A percentile compares a stretch with the other conserved stretches of the same genome.
Conservation (phyloP, 2,797 vertebrate species). For the Sternarchorhynchus goeldii region DNA sequence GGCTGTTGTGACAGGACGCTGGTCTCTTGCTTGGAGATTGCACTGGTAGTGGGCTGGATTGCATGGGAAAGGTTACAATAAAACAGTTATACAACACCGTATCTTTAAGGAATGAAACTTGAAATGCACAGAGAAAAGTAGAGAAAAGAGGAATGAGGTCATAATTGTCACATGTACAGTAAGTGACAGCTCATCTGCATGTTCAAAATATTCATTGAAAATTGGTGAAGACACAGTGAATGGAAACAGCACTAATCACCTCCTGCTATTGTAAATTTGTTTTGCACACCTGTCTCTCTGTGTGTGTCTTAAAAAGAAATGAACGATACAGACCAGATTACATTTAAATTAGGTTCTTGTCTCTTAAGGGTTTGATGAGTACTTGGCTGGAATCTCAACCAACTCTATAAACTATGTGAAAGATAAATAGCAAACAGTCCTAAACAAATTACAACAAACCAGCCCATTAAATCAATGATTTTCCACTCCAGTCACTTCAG, state of each 20-base stretch:
- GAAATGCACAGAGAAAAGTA: not conserved
- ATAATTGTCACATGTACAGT: slow-evolving; percentile 27
- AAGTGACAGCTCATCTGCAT: slow-evolving; percentile 35
- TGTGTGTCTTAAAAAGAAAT: not conserved
- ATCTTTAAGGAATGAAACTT: slow-evolving; percentile 39
- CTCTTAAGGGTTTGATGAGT: slow-evolving; percentile 4
- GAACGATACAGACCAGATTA: not conserved
- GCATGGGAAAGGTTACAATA: slow-evolving; percentile 35
- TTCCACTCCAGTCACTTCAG: slow-evolving; percentile 32
- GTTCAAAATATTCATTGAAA: not conserved
- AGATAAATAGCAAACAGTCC: slow-evolving; percentile 4
- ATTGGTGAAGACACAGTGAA: slow-evolving; percentile 4
- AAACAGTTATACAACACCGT: slow-evolving; percentile 3
- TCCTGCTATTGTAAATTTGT: not conserved
- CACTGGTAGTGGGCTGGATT: slow-evolving; percentile 25
- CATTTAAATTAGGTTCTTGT: not conserved
- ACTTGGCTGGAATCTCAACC: slow-evolving; percentile 2
- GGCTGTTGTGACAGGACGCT: slow-evolving; percentile 35
- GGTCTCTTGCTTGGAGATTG: slow-evolving; percentile 39
- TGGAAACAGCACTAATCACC: slow-evolving; percentile 27
- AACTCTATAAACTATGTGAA: not conserved
- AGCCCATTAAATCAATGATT: slow-evolving; percentile 34
- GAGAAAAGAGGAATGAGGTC: slow-evolving; percentile 26
- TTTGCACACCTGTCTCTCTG: not conserved
- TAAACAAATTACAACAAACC: slow-evolving; percentile 33